phyloP scores from a whole-genome alignment of 2,888 invertebrate genomes.

The Arge pagana region DNA sequence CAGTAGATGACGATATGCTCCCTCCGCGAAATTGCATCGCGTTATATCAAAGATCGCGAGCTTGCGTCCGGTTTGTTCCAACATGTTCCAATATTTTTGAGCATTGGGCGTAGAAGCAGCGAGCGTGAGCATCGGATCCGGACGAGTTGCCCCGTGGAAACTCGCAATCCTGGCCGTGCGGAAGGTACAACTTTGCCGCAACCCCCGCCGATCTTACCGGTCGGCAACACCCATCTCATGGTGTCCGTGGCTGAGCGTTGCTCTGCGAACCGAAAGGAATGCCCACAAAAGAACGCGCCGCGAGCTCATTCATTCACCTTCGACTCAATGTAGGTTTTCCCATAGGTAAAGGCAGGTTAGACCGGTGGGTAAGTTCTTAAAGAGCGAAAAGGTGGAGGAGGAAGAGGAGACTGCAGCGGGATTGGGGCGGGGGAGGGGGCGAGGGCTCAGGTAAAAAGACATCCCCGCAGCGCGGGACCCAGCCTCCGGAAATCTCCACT shows the following conservation, averaged over 20 bases:
- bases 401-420: slow-evolving; percentile 10
- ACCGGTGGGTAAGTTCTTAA: slow-evolving; percentile 31
- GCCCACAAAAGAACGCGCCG: slow-evolving; percentile 54
- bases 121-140: too few species aligned
- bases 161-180: too few species aligned
- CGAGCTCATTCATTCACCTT: slow-evolving; percentile 48
- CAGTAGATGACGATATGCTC: too few species aligned
- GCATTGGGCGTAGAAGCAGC: too few species aligned
- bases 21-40: too few species aligned
- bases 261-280: slow-evolving; percentile 42
- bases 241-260: slow-evolving; percentile 8
- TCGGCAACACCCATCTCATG: slow-evolving; percentile 5
- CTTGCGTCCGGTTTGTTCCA: too few species aligned
- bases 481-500: slow-evolving; percentile 56
- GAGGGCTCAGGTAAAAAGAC: slow-evolving; percentile 47
- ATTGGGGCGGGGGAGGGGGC: slow-evolving; percentile 14
- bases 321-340: slow-evolving; percentile 51
- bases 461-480: slow-evolving; percentile 48
- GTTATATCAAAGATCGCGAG: too few species aligned
- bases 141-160: too few species aligned
- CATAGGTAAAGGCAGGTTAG: slow-evolving; percentile 36
- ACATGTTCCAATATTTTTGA: too few species aligned
- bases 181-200: too few species aligned
- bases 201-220: too few species aligned
- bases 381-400: slow-evolving; percentile 24